Base-by-base conservation (phyloP, 23 tunicate species). In the Oikopleura dioica region DNA sequence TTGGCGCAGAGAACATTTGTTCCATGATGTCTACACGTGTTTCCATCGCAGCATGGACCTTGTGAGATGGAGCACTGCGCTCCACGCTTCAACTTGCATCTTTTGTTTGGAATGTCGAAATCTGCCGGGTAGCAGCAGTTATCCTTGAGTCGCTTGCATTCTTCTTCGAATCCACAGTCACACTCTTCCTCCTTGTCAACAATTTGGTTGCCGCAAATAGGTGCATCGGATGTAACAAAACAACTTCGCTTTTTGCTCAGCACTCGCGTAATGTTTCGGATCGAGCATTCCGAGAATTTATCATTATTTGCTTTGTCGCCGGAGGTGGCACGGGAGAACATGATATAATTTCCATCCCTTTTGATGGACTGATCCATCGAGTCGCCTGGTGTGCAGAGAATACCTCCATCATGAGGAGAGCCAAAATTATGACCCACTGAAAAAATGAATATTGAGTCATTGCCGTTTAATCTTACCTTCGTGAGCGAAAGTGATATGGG, bases 351-450 rank as follows among this genome's bases (percentile, higher is more conserved):
- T 16, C 97, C 97, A 21, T 59, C 44, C 21, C 55, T 9, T 44
- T 44, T 44, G 9, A 9, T 9, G 4, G 83, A 35, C 50, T 58
- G 77, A 36, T 58, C 50, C 34, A 37, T 51, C 35, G 76, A 81
- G 37, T 91, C 92, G 5, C 97, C 97, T 1, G 97, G 97, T 0
- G 97, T 85, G 68, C 97, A 91, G 0, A 12, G 78, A 9, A 37
- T 35, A 24, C 92, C 92, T 38, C 82, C 75, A 75, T 91, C 97
- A 68, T 91, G 97, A 87, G 96, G 96, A 35, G 96, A 89, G 4
- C 96, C 96, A 69, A 89, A 89, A 69, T 85, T 89, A 78, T 89
- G 96, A 1, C 96, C 96, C 16, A 89, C n/a, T n/a, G n/a, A n/a
- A n/a, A n/a, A n/a, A n/a, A n/a, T n/a, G n/a, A n/a, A n/a, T n/a